phyloP scores from a whole-genome alignment of 1,140 invertebrate species.

The Holcopasites calliopsidis region DNA sequence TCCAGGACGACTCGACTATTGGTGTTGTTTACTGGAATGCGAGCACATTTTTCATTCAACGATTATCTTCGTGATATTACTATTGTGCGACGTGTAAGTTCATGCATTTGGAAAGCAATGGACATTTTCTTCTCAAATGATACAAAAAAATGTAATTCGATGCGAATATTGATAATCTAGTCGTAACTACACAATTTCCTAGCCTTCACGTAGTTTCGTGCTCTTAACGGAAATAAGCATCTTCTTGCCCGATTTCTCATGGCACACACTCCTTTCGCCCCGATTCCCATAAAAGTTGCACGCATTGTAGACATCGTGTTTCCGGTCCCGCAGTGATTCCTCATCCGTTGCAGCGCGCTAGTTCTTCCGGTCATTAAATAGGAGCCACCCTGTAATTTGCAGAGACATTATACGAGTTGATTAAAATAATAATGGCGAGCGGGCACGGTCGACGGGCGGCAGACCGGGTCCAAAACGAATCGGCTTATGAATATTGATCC shows the following conservation, averaged over 20 bases:
- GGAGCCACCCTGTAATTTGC: constrained; percentile 61
- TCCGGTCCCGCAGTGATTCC: constrained; percentile 55
- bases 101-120: no score
- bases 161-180: neutral
- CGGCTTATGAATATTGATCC: constrained; percentile 65
- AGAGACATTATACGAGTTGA: constrained; percentile 64
- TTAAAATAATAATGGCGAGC: constrained; percentile 63
- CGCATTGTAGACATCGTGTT: constrained; percentile 13
- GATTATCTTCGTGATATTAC: no score
- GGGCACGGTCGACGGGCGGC: constrained; percentile 55
- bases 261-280: neutral
- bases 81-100: no score
- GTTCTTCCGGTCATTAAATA: constrained; percentile 66
- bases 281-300: neutral
- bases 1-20: no score
- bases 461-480: constrained; percentile 36
- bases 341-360: constrained; percentile 57
- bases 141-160: no score
- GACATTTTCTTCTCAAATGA: no score
- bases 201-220: no score
- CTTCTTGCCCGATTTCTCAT: neutral
- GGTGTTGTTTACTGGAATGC: no score
- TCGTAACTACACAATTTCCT: neutral
- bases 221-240: no score
- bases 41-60: no score